Evolutionary conservation across 2,888 invertebrate genomes (phyloP).

Genomic region (Andrena bucephala): DNA sequence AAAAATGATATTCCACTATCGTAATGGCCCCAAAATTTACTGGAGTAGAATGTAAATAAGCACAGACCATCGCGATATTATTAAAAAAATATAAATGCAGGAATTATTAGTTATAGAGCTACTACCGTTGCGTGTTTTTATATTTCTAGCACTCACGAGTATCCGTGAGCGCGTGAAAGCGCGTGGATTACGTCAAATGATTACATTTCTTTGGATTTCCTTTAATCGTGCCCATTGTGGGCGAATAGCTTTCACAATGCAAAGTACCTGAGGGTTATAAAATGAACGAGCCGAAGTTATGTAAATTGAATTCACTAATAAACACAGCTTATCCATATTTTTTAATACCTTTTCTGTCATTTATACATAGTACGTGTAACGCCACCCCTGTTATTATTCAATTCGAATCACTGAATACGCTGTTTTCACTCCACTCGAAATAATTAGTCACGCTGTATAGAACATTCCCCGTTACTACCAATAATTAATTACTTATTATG

Average conservation of each 20-base stretch:
- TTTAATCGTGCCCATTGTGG: conserved; percentile 2
- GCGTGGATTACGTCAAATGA: conserved; percentile 35
- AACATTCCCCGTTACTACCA: conserved; percentile 3
- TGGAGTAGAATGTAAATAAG: too few relatives aligned
- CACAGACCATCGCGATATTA: too few relatives aligned
- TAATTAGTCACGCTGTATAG: conserved; percentile 17
- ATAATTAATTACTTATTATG: background rate
- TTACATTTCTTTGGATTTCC: conserved; percentile 19
- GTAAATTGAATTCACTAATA: background rate
- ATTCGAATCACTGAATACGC: background rate
- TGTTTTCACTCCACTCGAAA: background rate
- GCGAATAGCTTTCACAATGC: conserved; percentile 22
- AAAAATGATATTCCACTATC: too few relatives aligned
- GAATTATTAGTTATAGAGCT: background rate
- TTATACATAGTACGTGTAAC: background rate
- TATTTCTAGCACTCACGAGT: background rate
- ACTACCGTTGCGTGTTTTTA: background rate
- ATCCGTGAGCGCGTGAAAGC: background rate
- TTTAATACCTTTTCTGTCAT: background rate
- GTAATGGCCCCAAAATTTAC: too few relatives aligned
- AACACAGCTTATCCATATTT: background rate
- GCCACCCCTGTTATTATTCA: conserved; percentile 6
- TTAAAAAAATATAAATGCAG: background rate
- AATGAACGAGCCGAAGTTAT: background rate
- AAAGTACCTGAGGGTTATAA: background rate